phyloP scores from a whole-genome alignment of 2,888 invertebrate species.

The Tridacna crocea region DNA sequence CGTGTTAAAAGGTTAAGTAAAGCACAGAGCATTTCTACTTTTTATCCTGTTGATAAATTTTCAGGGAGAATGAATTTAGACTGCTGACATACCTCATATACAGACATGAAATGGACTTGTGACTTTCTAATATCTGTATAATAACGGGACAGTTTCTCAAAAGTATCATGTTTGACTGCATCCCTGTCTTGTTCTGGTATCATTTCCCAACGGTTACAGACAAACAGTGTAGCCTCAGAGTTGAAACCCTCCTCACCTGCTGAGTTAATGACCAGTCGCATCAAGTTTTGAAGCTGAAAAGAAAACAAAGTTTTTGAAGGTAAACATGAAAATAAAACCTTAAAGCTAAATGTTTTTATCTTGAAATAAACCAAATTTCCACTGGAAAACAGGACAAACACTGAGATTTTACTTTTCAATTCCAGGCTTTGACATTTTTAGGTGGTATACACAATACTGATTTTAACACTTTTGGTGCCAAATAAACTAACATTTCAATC shows the following conservation, averaged over 20 bases:
- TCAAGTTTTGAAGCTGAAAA: constrained; percentile 71
- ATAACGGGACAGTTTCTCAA: constrained; percentile 62
- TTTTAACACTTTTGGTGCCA: too few species aligned
- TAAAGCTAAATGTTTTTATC: too few species aligned
- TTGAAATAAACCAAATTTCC: too few species aligned
- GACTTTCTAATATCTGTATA: constrained; percentile 69
- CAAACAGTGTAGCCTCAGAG: constrained; percentile 78
- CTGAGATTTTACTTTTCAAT: too few species aligned
- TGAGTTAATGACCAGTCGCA: constrained; percentile 66
- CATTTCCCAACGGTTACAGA: constrained; percentile 80
- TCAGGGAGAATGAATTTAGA: too few species aligned
- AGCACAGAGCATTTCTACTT: too few species aligned
- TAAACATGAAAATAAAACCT: background rate
- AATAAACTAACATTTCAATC: too few species aligned
- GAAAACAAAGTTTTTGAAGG: background rate
- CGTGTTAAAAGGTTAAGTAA: too few species aligned
- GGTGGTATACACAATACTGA: too few species aligned
- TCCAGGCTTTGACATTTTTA: too few species aligned
- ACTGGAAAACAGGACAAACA: too few species aligned
- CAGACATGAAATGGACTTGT: constrained; percentile 75
- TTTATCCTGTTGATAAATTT: too few species aligned
- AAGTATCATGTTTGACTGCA: constrained; percentile 68
- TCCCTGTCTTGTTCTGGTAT: constrained; percentile 65
- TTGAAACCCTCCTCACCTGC: constrained; percentile 72
- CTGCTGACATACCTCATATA: constrained; percentile 54